A percentile compares a stretch with the other conserved stretches of the same genome.
Evolutionary conservation across 2,113 vertebrate species (phyloP).

Genomic region (Zeus faber): DNA sequence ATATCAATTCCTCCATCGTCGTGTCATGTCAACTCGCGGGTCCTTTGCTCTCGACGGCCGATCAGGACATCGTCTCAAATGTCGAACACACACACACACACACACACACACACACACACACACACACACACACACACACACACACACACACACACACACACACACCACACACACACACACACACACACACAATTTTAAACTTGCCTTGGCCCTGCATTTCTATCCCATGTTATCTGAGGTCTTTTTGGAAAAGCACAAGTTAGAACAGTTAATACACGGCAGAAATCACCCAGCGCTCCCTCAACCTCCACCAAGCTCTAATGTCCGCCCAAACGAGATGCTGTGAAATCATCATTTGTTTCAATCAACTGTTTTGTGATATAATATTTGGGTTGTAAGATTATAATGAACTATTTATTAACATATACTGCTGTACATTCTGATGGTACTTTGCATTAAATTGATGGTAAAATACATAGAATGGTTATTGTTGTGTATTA

Average conservation of each 20-base stretch:
- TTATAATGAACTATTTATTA: slow-evolving; percentile 72
- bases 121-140: too few relatives aligned
- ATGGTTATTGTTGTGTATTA: slow-evolving; percentile 8
- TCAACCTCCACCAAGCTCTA: slow-evolving; percentile 14
- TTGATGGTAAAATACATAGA: slow-evolving; percentile 54
- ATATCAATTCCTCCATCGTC: too few relatives aligned
- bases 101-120: too few relatives aligned
- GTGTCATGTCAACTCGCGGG: too few relatives aligned
- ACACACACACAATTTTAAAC: too few relatives aligned
- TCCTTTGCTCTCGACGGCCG: too few relatives aligned
- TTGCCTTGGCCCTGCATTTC: neutral
- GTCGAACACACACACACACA: too few relatives aligned
- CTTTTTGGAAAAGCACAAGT: too few relatives aligned
- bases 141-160: too few relatives aligned
- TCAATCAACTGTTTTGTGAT: slow-evolving; percentile 58
- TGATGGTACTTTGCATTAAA: slow-evolving; percentile 69
- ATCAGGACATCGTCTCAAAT: too few relatives aligned
- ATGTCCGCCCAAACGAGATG: slow-evolving; percentile 26
- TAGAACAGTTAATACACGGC: slow-evolving; percentile 26
- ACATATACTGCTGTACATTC: slow-evolving; percentile 67
- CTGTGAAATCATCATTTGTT: slow-evolving; percentile 57
- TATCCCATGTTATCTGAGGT: neutral
- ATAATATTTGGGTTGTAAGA: slow-evolving; percentile 64
- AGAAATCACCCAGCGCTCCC: too few relatives aligned
- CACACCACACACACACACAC: too few relatives aligned